These are phyloP conservation scores for Mesoligia furuncula DNA, from an alignment of 2,888 invertebrate genomes.

Conservation along the genomic window DNA sequence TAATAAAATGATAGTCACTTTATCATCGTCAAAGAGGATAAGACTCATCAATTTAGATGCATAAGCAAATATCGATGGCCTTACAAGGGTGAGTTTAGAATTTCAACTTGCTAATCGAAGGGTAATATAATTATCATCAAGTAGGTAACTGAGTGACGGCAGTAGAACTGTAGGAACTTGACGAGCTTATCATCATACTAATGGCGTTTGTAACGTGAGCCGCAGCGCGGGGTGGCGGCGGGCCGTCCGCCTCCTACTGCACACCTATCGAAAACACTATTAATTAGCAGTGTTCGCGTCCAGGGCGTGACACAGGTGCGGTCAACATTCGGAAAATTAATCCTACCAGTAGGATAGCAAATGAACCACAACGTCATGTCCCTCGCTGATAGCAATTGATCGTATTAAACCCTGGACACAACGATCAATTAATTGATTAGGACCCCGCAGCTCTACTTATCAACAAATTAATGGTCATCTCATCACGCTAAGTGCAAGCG, in stretches of 20 bases:
- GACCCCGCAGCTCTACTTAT: slow-evolving; percentile 80
- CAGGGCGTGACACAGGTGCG: slow-evolving; percentile 86
- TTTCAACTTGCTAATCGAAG: slow-evolving; percentile 74
- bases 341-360: slow-evolving; percentile 83
- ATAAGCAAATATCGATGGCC: slow-evolving; percentile 73
- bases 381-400: slow-evolving; percentile 82
- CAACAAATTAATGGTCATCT: slow-evolving; percentile 78
- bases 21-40: slow-evolving; percentile 62
- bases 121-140: slow-evolving; percentile 78
- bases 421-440: slow-evolving; percentile 85
- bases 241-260: slow-evolving; percentile 63
- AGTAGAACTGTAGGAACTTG: slow-evolving; percentile 60
- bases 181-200: slow-evolving; percentile 81
- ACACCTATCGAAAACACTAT: slow-evolving; percentile 86
- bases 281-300: slow-evolving; percentile 83
- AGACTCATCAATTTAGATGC: slow-evolving; percentile 74
- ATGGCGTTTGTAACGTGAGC: slow-evolving; percentile 84
- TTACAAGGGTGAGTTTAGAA: slow-evolving; percentile 75
- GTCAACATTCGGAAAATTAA: slow-evolving; percentile 88
- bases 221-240: slow-evolving; percentile 41
- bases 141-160: slow-evolving; percentile 62
- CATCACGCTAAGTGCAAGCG: slow-evolving; percentile 75
- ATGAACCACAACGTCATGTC: slow-evolving; percentile 73
- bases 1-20: slow-evolving; percentile 53
- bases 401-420: slow-evolving; percentile 80